Conservation (phyloP, 35 echinoderm and acorn worm species). For the Apostichopus parvimensis region DNA sequence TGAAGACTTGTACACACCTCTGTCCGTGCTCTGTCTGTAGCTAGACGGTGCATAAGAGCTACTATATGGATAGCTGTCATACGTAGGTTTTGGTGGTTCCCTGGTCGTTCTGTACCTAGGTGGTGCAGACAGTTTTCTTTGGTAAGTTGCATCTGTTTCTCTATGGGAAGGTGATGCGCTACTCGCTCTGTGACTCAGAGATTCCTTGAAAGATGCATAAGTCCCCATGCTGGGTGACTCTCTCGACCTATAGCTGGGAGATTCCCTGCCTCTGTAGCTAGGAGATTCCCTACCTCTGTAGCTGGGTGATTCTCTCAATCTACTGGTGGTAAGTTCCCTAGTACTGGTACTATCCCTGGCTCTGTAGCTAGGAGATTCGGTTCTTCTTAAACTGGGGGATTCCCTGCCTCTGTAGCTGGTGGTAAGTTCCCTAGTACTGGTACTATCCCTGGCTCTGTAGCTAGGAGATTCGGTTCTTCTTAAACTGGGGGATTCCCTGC, state of each 20-base stretch:
- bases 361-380: neutral
- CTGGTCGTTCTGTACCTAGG: constrained; percentile 36
- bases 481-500: constrained; percentile 14
- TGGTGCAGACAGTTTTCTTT: constrained; percentile 29
- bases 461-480: constrained; percentile 29
- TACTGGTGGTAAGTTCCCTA: too few species aligned
- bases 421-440: neutral
- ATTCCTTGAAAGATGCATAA: constrained; percentile 30
- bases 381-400: neutral
- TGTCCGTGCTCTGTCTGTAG: constrained; percentile 7
- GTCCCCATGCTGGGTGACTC: constrained; percentile 34
- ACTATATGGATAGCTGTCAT: constrained; percentile 27
- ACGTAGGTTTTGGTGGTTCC: constrained; percentile 8
- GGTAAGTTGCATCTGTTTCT: neutral
- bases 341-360: neutral
- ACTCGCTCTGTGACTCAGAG: constrained; percentile 23
- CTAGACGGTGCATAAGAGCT: constrained; percentile 28
- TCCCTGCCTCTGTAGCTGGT: constrained; percentile 16
- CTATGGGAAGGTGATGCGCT: constrained; percentile 5
- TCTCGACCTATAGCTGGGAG: constrained; percentile 12
- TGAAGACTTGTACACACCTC: neutral
- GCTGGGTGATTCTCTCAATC: neutral
- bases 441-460: constrained; percentile 12
- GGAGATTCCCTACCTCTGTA: constrained; percentile 29
- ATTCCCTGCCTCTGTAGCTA: constrained; percentile 33